Percentiles rank a stretch among this genome's conserved stretches.
Evolutionary conservation across 2,888 invertebrate genomes (phyloP).

Genomic region (Galeruca laticollis): DNA sequence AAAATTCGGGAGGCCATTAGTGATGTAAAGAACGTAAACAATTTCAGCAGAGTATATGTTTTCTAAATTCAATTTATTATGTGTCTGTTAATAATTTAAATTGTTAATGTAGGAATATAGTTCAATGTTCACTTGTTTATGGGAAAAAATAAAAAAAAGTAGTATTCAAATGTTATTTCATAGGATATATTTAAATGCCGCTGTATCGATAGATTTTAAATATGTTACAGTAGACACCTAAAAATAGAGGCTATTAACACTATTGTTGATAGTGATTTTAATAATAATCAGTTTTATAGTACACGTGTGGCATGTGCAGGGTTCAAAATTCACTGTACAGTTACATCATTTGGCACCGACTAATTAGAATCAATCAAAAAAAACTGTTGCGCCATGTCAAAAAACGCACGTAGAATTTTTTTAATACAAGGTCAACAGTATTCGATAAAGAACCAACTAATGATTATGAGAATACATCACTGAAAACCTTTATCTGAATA

Average conservation of each 20-base stretch:
- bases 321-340: slow-evolving; percentile 14
- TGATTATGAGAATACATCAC: neutral
- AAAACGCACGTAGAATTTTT: slow-evolving; percentile 5
- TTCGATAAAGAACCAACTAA: neutral
- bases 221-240: neutral
- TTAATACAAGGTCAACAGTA: neutral
- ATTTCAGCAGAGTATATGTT: no score
- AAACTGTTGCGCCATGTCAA: neutral
- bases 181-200: no score
- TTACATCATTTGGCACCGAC: slow-evolving; percentile 1
- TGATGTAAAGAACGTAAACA: no score
- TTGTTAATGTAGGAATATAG: no score
- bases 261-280: slow-evolving; percentile 15
- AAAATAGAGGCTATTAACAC: slow-evolving; percentile 15
- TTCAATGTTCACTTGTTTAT: no score
- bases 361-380: slow-evolving; percentile 4
- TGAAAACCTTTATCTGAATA: neutral
- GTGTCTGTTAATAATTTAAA: no score
- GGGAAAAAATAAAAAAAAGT: no score
- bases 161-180: no score
- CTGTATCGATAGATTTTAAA: neutral
- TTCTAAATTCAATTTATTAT: no score
- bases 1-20: no score
- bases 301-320: slow-evolving; percentile 13
- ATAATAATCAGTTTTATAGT: neutral